Conservation (phyloP, 2,888 invertebrate species). For the Agrotis exclamationis region DNA sequence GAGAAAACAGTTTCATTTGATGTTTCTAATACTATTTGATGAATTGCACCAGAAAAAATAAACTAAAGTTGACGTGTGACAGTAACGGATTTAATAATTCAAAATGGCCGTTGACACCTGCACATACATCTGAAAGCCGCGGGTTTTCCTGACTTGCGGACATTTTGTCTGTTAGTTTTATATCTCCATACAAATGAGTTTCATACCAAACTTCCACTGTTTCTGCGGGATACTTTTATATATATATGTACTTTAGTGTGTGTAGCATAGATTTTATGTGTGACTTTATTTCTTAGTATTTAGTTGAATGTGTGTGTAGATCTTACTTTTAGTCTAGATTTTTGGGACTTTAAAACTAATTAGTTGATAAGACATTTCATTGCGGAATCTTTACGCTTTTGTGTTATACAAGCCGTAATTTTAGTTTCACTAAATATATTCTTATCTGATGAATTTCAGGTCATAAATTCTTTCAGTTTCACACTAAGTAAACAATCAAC, state of each 20-base stretch:
- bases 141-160: slow-evolving; percentile 32
- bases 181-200: slow-evolving; percentile 54
- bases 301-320: slow-evolving; percentile 18
- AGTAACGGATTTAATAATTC: slow-evolving; percentile 41
- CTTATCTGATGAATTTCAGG: too few species aligned
- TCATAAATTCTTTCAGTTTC: slow-evolving; percentile 22
- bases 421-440: too few species aligned
- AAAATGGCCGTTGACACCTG: slow-evolving; percentile 34
- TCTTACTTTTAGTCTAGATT: slow-evolving; percentile 1
- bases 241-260: slow-evolving; percentile 13
- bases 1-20: not conserved
- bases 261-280: slow-evolving; percentile 29
- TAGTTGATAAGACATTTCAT: not conserved
- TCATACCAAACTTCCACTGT: slow-evolving; percentile 22
- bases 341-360: not conserved
- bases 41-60: too few species aligned
- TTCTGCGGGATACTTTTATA: slow-evolving; percentile 15
- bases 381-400: slow-evolving; percentile 14
- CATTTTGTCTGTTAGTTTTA: slow-evolving; percentile 52
- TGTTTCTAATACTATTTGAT: slow-evolving; percentile 7
- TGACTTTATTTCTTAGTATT: slow-evolving; percentile 21
- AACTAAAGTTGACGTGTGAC: slow-evolving; percentile 6
- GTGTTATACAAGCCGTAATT: not conserved
- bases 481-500: slow-evolving; percentile 12
- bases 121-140: slow-evolving; percentile 27